Evolutionary conservation across 2,797 vertebrate species (phyloP).

Genomic region (Coluber constrictor): DNA sequence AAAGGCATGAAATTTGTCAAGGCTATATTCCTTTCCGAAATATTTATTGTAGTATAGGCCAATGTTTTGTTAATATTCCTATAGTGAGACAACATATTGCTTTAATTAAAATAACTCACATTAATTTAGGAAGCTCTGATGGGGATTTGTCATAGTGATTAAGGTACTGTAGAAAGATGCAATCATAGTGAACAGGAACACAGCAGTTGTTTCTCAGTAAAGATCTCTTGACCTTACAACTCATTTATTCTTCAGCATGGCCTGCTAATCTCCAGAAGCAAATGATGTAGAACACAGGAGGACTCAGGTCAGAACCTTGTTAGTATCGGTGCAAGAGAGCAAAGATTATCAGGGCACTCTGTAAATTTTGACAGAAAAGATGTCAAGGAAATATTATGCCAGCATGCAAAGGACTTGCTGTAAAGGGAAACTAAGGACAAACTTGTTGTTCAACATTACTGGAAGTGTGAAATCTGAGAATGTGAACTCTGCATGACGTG

Average conservation of each 20-base stretch:
- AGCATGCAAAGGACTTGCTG: slow-evolving; percentile 20
- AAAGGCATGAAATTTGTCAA: not conserved
- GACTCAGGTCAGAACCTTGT: slow-evolving; percentile 62
- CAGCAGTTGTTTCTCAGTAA: slow-evolving; percentile 60
- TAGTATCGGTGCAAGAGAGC: slow-evolving; percentile 55
- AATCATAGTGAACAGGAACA: slow-evolving; percentile 63
- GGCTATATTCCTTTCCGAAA: slow-evolving; percentile 32
- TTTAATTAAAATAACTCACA: slow-evolving; percentile 66
- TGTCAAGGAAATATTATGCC: slow-evolving; percentile 45
- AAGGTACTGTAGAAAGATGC: slow-evolving; percentile 56
- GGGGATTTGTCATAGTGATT: slow-evolving; percentile 64
- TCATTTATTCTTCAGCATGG: slow-evolving; percentile 62
- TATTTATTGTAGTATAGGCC: slow-evolving; percentile 37
- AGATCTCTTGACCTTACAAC: slow-evolving; percentile 69
- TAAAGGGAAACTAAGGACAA: slow-evolving; percentile 28
- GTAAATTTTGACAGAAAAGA: slow-evolving; percentile 55
- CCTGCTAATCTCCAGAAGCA: slow-evolving; percentile 65
- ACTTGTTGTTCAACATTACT: not conserved
- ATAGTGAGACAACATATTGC: slow-evolving; percentile 49
- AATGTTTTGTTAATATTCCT: slow-evolving; percentile 54
- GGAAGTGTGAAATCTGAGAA: not conserved
- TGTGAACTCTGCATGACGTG: not conserved
- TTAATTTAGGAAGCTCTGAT: slow-evolving; percentile 60
- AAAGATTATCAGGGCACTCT: slow-evolving; percentile 48
- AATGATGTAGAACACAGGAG: slow-evolving; percentile 64